Conservation (phyloP, 92 coral and sea anemone genomes). For the Micromussa lordhowensis region DNA sequence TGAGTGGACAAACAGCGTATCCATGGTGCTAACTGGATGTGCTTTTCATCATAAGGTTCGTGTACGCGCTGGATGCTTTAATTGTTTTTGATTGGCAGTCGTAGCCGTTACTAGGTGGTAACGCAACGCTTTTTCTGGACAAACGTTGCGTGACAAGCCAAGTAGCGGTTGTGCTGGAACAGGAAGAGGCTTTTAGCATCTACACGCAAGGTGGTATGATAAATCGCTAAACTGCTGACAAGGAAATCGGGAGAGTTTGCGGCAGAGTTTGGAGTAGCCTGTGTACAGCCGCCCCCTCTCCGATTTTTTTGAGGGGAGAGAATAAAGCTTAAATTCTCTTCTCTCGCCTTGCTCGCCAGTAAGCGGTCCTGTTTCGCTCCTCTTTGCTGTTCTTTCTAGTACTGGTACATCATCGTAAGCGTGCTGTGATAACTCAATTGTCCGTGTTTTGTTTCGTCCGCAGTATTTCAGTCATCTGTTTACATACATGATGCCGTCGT, state of each 20-base stretch:
- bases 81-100: background rate
- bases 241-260: background rate
- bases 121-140: background rate
- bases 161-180: background rate
- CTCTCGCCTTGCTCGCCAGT: background rate
- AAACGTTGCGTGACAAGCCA: background rate
- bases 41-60: conserved; percentile 97
- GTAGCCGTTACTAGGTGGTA: background rate
- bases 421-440: background rate
- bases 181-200: background rate
- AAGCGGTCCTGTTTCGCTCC: no score
- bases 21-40: conserved; percentile 96
- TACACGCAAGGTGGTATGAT: background rate
- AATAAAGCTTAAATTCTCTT: background rate
- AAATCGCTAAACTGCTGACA: background rate
- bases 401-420: background rate
- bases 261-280: no score
- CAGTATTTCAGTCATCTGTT: conserved; percentile 95
- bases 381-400: no score
- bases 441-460: background rate
- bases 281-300: no score
- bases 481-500: conserved; percentile 98
- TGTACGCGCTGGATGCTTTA: background rate
- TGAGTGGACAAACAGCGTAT: conserved; percentile 96
- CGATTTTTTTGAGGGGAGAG: background rate